Base-by-base conservation (phyloP, 2,888 invertebrate genomes). In the Drosophila pseudotakahashii region DNA sequence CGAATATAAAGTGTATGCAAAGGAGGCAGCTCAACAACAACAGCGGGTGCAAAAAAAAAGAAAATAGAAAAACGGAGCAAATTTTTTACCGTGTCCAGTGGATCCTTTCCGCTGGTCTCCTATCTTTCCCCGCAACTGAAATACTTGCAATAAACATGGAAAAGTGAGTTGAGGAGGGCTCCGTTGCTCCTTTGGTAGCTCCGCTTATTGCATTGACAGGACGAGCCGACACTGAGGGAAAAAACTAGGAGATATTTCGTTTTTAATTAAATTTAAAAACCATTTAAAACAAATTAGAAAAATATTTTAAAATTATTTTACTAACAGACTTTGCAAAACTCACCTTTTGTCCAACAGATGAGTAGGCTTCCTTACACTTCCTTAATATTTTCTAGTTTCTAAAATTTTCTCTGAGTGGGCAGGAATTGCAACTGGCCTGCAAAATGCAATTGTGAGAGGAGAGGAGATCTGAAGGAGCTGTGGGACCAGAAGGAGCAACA, bases 81-180 rank as follows among this genome's bases (percentile, higher is more conserved):
- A 41, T 55, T 54, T 60, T 61, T 39, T 50, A 51, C 60, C 39
- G 54, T 61, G 53, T 52, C 54, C 70, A 42, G 62, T 52, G 55
- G 62, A 76, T 71, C 79, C 75, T 77, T 75, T 75, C 85, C 75
- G 84, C 68, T 63, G 64, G 63, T 41, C 45, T 63, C 77, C 62
- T 48, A 48, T 63, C 48, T 59, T 26, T 26, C 34, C 34, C 34
- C 59, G 34, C 74, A 78, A 84, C 82, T 83, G 79, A 83, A 84
- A 84, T 79, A 86, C 83, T 84, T 78, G 82, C 84, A 80, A 87
- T 84, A 87, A 85, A 85, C 81, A 83, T 78, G 86, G 73, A 78
- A 86, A 86, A 47, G 66, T 66, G 63, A 54, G 54, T 66, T 67
- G 69, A 75, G 55, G 37, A 68, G 72, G 61, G 19, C 30, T 41